phyloP scores from a whole-genome alignment of 2,113 vertebrate genomes.

The Pelecanus crispus region DNA sequence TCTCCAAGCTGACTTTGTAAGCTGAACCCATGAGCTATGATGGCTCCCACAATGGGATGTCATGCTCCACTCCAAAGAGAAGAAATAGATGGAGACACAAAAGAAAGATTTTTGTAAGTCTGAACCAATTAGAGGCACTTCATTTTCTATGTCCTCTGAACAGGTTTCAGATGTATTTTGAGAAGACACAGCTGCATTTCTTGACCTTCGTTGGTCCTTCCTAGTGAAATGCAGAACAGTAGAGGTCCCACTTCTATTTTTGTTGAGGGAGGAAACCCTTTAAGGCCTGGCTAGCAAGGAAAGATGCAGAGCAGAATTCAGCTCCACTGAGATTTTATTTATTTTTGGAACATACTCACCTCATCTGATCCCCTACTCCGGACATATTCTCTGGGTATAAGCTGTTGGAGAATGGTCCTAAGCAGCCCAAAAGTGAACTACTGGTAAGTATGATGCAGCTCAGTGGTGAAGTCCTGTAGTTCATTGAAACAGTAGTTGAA shows the following conservation, averaged over 20 bases:
- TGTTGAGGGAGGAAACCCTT: not conserved
- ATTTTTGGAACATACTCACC: not conserved
- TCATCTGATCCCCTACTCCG: not conserved
- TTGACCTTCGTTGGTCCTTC: not conserved
- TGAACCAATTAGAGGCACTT: not conserved
- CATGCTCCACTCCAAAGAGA: not conserved
- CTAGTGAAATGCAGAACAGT: not conserved
- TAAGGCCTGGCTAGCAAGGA: not conserved
- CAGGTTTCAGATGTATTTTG: not conserved
- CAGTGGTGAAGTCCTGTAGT: not conserved
- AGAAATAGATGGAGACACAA: not conserved
- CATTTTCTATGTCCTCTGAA: not conserved
- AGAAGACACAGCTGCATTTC: not conserved
- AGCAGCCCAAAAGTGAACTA: not conserved
- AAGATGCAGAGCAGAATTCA: not conserved
- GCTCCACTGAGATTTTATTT: not conserved
- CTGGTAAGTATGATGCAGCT: not conserved
- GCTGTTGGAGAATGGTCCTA: not conserved
- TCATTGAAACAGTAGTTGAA: not conserved
- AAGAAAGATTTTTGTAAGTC: not conserved
- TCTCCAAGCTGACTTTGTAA: not conserved
- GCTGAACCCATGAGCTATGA: not conserved
- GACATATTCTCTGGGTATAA: not conserved
- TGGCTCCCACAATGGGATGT: not conserved
- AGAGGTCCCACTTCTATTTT: not conserved